These are phyloP conservation scores for Eilema caniola DNA, from an alignment of 2,888 invertebrate genomes.

Conservation along the genomic window DNA sequence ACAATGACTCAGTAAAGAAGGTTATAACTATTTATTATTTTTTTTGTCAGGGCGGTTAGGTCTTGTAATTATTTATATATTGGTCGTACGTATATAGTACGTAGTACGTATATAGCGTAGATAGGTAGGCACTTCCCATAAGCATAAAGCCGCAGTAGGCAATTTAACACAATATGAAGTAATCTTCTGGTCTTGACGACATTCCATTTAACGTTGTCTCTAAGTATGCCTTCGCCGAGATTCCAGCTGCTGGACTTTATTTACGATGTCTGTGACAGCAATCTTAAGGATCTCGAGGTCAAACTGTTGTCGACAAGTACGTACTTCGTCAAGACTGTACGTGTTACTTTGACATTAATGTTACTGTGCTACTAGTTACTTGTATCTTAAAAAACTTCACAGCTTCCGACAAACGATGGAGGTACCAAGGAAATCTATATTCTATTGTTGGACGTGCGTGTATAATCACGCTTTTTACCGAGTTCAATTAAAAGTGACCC, in stretches of 20 bases:
- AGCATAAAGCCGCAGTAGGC: no score
- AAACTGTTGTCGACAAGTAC: neutral
- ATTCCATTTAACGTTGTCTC: neutral
- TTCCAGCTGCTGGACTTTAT: slow-evolving; percentile 35
- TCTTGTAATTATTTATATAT: no score
- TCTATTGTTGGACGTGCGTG: slow-evolving; percentile 78
- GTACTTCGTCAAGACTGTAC: no score
- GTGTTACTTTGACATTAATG: neutral
- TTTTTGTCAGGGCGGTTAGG: no score
- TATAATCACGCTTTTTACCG: slow-evolving; percentile 78
- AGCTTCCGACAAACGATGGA: slow-evolving; percentile 26
- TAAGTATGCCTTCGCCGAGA: slow-evolving; percentile 13
- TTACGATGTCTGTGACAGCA: slow-evolving; percentile 33
- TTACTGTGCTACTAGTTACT: neutral
- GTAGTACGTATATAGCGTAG: no score
- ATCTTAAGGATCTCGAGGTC: slow-evolving; percentile 40
- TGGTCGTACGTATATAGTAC: no score
- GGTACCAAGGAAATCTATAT: slow-evolving; percentile 60
- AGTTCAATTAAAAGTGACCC: slow-evolving; percentile 84
- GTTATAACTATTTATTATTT: no score
- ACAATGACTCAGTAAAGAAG: no score
- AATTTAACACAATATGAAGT: neutral
- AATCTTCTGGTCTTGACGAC: neutral
- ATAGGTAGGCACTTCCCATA: no score
- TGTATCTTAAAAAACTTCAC: neutral